Evolutionary conservation across 2,797 vertebrate species (phyloP), one percentile per base, ranked within the genome.

Genomic region (Neosilurus hyrtlii): DNA sequence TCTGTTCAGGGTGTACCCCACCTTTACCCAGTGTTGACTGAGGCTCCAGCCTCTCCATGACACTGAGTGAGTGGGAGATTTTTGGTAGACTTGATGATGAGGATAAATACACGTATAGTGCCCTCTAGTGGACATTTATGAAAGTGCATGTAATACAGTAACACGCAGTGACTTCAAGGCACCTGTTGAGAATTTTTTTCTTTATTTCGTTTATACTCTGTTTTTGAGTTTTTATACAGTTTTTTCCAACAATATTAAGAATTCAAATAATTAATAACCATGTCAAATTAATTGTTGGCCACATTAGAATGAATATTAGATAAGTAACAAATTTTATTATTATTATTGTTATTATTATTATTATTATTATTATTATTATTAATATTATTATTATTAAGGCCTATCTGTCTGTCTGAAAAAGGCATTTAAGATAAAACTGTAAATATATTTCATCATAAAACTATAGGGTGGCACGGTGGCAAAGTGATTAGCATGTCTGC

Each of bases 91-190:
- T 81, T 52, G 35, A 54, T 63, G 20, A 51, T 6, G n/a, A 9
- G 67, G 14, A 62, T 26, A 9, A 77, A 54, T 18, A 10, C 14
- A 10, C 43, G 52, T 79, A 12, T 43, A 8, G 84, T 75, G 84
- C 62, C 83, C 86, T 80, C 57, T 43, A 83, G 85, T 67, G 79
- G 79, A 24, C 35, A 57, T n/a, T 49, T 52, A 9, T 62, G 57
- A 43, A n/a, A 43, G 43, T 10, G 24, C 73, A 68, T 26, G 1
- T 20, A 68, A 4, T 20, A 77, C 14, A 61, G n/a, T n/a, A 62
- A 14, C 20, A 11, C 11, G 4, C 22, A 5, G 30, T 61, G 73
- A 76, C 61, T 43, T 76, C 11, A 61, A 61, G 30, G 5, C 35
- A 9, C 56, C 30, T 24, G 22, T 4, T 76, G 22, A 61, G 2